These are phyloP conservation scores for Calcarius ornatus DNA, from an alignment of 2,113 vertebrate genomes.

Conservation along the genomic window DNA sequence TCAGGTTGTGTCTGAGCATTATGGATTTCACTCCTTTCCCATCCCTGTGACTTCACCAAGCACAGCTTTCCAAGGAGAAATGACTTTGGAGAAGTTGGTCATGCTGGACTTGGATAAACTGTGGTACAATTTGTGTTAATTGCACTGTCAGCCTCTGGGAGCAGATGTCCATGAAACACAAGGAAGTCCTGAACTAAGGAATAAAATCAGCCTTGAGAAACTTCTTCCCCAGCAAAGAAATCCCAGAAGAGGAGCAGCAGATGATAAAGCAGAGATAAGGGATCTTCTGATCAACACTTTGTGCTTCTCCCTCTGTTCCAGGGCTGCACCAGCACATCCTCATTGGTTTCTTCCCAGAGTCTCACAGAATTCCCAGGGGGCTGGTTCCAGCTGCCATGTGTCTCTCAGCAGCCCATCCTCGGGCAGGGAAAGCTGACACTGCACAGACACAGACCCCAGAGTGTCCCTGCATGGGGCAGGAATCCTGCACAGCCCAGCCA, in stretches of 20 bases:
- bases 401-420: neutral
- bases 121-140: neutral
- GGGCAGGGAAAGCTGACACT: slow-evolving; percentile 21
- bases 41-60: neutral
- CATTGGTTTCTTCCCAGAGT: neutral
- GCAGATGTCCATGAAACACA: neutral
- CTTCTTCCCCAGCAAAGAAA: neutral
- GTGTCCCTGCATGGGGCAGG: neutral
- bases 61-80: neutral
- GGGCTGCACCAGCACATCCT: neutral
- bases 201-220: neutral
- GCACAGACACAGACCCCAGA: neutral
- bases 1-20: neutral
- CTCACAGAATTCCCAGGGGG: neutral
- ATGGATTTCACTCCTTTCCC: neutral
- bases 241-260: neutral
- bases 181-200: neutral
- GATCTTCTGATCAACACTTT: neutral
- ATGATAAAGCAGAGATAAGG: neutral
- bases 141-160: neutral
- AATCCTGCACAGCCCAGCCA: neutral
- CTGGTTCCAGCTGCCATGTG: slow-evolving; percentile 16
- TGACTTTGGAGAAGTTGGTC: neutral
- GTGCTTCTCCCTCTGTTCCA: neutral
- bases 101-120: neutral